A percentile compares a stretch with the other conserved stretches of the same genome.
Evolutionary conservation across 2,888 invertebrate species (phyloP).

Genomic region (Drosophila anomalata): DNA sequence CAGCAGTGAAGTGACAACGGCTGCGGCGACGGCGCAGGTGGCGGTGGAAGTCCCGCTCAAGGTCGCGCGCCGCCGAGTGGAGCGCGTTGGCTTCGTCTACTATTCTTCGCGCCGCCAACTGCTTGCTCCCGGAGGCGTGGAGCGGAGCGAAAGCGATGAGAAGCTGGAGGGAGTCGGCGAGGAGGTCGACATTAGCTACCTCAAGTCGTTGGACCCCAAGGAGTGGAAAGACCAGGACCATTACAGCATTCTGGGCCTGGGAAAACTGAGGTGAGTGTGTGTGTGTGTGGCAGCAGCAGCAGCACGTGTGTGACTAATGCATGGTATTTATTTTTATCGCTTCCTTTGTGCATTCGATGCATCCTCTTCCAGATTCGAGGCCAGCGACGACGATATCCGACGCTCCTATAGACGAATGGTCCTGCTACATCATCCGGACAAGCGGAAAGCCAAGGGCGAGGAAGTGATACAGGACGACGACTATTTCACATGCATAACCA

Average conservation of each 20-base stretch:
- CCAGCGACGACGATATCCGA: slow-evolving; percentile 96
- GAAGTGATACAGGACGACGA: slow-evolving; percentile 95
- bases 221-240: slow-evolving; percentile 99
- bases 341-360: slow-evolving; percentile 6
- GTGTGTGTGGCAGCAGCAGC: slow-evolving; percentile 5
- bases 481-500: slow-evolving; percentile 99
- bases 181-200: slow-evolving; percentile 91
- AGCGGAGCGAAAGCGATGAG: slow-evolving; percentile 76
- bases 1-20: slow-evolving; percentile 15
- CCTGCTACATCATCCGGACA: slow-evolving; percentile 98
- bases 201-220: slow-evolving; percentile 95
- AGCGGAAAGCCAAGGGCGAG: slow-evolving; percentile 95
- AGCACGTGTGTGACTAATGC: slow-evolving; percentile 54
- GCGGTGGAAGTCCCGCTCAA: slow-evolving; percentile 58
- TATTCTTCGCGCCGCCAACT: slow-evolving; percentile 74
- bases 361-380: slow-evolving; percentile 87
- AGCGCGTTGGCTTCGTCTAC: slow-evolving; percentile 76
- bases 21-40: slow-evolving; percentile 8
- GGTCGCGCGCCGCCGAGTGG: slow-evolving; percentile 64
- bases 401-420: slow-evolving; percentile 96
- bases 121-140: slow-evolving; percentile 68
- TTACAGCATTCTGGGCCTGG: slow-evolving; percentile 96
- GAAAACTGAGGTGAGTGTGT: slow-evolving; percentile 84
- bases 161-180: slow-evolving; percentile 84
- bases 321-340: not conserved